Conservation (phyloP, 2,797 vertebrate species). For the Eulemur albifrons region DNA sequence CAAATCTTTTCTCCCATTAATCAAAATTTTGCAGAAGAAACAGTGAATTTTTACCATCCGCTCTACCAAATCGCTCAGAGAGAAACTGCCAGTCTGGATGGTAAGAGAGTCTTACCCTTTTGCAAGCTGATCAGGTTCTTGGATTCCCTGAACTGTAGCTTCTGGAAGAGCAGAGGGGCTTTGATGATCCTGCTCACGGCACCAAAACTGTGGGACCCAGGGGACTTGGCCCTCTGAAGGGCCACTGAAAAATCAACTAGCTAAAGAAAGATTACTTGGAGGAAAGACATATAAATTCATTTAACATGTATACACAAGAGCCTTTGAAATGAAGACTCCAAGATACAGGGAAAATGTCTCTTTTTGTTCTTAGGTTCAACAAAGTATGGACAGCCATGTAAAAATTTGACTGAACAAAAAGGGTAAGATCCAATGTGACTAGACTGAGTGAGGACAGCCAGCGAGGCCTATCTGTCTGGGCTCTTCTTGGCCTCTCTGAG, state of each 20-base stretch:
- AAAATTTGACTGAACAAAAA: background rate
- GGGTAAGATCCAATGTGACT: background rate
- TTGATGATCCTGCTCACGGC: too few species aligned
- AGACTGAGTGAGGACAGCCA: background rate
- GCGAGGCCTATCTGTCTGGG: background rate
- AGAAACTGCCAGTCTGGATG: background rate
- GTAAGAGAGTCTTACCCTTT: background rate
- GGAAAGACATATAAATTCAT: background rate
- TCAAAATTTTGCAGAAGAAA: background rate
- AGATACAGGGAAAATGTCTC: background rate
- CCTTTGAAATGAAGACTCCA: background rate
- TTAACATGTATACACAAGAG: background rate
- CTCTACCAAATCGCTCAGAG: background rate
- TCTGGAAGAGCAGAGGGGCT: background rate
- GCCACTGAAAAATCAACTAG: background rate
- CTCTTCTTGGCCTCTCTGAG: too few species aligned
- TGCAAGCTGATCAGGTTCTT: background rate
- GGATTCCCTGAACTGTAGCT: background rate
- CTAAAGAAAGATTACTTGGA: background rate
- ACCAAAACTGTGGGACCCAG: background rate
- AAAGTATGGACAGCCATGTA: too few species aligned
- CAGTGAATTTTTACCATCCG: background rate
- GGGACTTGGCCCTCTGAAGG: background rate
- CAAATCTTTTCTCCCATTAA: background rate
- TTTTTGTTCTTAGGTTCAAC: background rate